These are phyloP conservation scores for Solea solea DNA, from an alignment of 2,113 vertebrate genomes.

Conservation along the genomic window DNA sequence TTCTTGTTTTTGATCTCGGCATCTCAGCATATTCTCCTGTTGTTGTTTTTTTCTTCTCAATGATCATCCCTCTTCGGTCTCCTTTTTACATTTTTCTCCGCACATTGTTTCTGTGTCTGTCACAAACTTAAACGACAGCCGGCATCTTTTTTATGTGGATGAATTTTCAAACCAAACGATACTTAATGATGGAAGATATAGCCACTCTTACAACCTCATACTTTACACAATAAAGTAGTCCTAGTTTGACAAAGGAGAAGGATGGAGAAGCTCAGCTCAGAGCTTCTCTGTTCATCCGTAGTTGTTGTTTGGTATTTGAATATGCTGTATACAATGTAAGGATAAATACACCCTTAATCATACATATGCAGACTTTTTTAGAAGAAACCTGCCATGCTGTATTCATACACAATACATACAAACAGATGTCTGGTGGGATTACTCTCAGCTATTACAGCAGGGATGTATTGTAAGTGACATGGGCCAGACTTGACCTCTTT, in stretches of 20 bases:
- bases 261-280: too few species aligned
- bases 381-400: background rate
- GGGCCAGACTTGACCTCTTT: slow-evolving; percentile 81
- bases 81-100: slow-evolving; percentile 17
- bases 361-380: background rate
- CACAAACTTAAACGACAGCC: slow-evolving; percentile 10
- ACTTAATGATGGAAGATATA: too few species aligned
- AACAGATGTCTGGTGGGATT: slow-evolving; percentile 29
- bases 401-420: slow-evolving; percentile 6
- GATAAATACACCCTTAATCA: background rate
- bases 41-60: background rate
- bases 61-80: slow-evolving; percentile 10
- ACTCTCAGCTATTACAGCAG: slow-evolving; percentile 83
- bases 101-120: slow-evolving; percentile 23
- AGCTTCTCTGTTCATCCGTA: too few species aligned
- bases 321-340: background rate
- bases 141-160: background rate
- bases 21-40: slow-evolving; percentile 1
- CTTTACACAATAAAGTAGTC: too few species aligned
- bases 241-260: too few species aligned
- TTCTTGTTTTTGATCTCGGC: slow-evolving; percentile 23
- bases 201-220: too few species aligned
- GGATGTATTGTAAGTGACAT: slow-evolving; percentile 77
- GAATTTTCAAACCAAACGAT: slow-evolving; percentile 1
- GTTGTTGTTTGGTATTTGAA: too few species aligned